phyloP scores from a whole-genome alignment of 2,797 vertebrate genomes.

The Anguilla pacifica region DNA sequence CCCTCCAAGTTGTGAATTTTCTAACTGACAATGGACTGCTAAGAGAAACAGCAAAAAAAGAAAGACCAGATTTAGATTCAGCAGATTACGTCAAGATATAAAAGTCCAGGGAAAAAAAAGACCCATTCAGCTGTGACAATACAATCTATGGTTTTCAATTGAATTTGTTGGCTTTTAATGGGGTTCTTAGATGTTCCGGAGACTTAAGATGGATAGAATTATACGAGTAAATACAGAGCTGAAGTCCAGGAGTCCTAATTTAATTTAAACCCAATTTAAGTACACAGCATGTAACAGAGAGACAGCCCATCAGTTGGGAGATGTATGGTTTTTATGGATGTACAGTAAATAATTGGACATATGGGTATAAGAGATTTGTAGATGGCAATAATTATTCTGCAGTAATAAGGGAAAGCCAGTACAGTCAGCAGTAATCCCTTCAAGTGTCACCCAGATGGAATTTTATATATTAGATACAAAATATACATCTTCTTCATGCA shows the following conservation, averaged over 20 bases:
- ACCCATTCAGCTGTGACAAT: conserved; percentile 38
- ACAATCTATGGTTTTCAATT: conserved; percentile 30
- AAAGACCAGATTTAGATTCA: conserved; percentile 23
- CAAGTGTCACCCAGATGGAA: not conserved
- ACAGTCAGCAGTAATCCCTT: not conserved
- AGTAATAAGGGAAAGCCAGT: not conserved
- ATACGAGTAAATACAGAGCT: conserved; percentile 22
- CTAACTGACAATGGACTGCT: not conserved
- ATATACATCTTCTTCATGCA: not conserved
- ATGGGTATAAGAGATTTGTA: not conserved
- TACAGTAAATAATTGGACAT: conserved; percentile 6
- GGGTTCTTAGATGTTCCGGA: conserved; percentile 22
- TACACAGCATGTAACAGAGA: not conserved
- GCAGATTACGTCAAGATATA: conserved; percentile 32
- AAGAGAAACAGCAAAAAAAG: not conserved
- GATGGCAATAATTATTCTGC: conserved; percentile 1
- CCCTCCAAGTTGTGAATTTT: not conserved
- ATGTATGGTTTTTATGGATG: not conserved
- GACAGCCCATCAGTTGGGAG: not conserved
- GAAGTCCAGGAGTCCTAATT: conserved; percentile 23
- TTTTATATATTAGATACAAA: too few species aligned
- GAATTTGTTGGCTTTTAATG: conserved; percentile 30
- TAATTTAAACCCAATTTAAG: conserved; percentile 20
- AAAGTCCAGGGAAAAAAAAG: conserved; percentile 25
- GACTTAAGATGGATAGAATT: conserved; percentile 15